phyloP scores from a whole-genome alignment of 2,888 invertebrate species.

The Anarsia innoxiella region DNA sequence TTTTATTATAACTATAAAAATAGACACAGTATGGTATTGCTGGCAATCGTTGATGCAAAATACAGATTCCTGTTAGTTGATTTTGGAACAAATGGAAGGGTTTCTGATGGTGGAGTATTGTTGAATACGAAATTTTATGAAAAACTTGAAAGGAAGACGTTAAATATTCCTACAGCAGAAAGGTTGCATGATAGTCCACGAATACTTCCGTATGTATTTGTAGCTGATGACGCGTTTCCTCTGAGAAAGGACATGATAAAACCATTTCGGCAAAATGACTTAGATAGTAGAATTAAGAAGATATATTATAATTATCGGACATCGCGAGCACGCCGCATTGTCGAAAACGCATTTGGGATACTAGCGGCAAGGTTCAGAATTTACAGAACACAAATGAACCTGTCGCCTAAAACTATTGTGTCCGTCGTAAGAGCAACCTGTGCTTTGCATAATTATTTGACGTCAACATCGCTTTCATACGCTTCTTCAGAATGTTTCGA shows the following conservation, averaged over 20 bases:
- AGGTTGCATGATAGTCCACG: slow-evolving; percentile 11
- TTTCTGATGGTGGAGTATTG: slow-evolving; percentile 20
- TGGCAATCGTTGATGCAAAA: slow-evolving; percentile 22
- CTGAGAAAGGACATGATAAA: slow-evolving; percentile 22
- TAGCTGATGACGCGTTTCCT: slow-evolving; percentile 20
- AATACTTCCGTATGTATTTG: slow-evolving; percentile 18
- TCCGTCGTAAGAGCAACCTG: slow-evolving; percentile 13
- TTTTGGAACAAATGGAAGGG: slow-evolving; percentile 20
- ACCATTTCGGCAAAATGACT: slow-evolving; percentile 22
- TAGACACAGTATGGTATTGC: slow-evolving; percentile 18
- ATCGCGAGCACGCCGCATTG: slow-evolving; percentile 19
- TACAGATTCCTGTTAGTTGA: slow-evolving; percentile 17
- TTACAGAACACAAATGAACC: slow-evolving; percentile 9
- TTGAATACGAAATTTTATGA: slow-evolving; percentile 15
- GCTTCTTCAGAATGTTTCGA: slow-evolving; percentile 10
- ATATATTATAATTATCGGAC: slow-evolving; percentile 20
- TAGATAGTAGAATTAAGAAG: slow-evolving; percentile 15
- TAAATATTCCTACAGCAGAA: slow-evolving; percentile 14
- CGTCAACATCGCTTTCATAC: slow-evolving; percentile 8
- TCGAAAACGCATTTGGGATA: slow-evolving; percentile 24
- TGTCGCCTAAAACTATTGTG: slow-evolving; percentile 9
- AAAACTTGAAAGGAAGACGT: slow-evolving; percentile 11
- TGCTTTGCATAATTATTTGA: slow-evolving; percentile 13
- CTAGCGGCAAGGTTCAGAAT: slow-evolving; percentile 18
- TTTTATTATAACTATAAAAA: slow-evolving; percentile 22